Evolutionary conservation across 2,797 vertebrate species (phyloP).

Genomic region (Tokudaia tokunoshimensis): DNA sequence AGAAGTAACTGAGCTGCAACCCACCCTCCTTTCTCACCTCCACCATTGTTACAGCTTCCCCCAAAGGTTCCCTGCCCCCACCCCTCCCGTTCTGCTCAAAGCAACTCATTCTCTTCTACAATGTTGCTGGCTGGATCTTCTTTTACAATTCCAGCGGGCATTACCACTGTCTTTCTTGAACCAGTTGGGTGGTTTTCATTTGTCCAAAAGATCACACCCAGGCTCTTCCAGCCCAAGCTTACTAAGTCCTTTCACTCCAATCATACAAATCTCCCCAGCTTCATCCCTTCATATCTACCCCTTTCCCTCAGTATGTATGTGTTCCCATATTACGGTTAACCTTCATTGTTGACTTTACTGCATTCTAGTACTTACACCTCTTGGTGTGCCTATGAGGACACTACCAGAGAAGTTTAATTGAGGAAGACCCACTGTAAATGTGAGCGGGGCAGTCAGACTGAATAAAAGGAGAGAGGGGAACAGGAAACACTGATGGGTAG

Average conservation of each 20-base stretch:
- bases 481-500: not conserved
- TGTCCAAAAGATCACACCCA: not conserved
- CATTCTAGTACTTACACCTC: not conserved
- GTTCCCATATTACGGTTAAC: not conserved
- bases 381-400: not conserved
- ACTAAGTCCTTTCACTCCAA: not conserved
- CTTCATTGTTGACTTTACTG: not conserved
- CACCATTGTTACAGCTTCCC: not conserved
- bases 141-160: not conserved
- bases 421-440: not conserved
- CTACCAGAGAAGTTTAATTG: not conserved
- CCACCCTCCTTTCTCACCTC: not conserved
- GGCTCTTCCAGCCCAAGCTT: not conserved
- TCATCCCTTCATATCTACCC: not conserved
- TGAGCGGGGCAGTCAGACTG: not conserved
- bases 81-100: not conserved
- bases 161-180: not conserved
- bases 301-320: not conserved
- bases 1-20: not conserved
- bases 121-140: not conserved
- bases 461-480: not conserved
- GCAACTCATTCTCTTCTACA: not conserved
- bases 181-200: constrained; percentile 3
- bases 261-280: not conserved
- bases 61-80: not conserved